A percentile compares a stretch with the other conserved stretches of the same genome.
Evolutionary conservation across 2,888 invertebrate species (phyloP).

Genomic region (Parascotia fuliginaria): DNA sequence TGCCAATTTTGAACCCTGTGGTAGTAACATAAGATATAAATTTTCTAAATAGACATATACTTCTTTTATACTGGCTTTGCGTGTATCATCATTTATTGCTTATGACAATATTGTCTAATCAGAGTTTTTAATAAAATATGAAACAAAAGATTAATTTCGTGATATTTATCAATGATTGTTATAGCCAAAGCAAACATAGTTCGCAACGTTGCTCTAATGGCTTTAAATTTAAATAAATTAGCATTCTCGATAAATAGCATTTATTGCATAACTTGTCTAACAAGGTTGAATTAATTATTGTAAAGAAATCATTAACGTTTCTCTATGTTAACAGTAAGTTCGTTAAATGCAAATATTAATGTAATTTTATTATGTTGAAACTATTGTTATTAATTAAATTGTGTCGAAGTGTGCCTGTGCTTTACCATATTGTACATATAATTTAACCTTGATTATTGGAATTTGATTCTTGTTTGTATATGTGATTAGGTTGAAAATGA

Average conservation of each 20-base stretch:
- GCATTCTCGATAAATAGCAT: slow-evolving; percentile 44
- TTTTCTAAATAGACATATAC: too few relatives aligned
- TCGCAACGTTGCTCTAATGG: slow-evolving; percentile 40
- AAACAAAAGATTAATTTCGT: slow-evolving; percentile 1
- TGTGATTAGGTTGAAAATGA: too few relatives aligned
- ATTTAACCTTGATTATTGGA: neutral
- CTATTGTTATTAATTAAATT: neutral
- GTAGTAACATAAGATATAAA: too few relatives aligned
- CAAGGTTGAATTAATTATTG: slow-evolving; percentile 37
- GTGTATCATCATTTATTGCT: too few relatives aligned
- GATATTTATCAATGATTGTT: slow-evolving; percentile 34
- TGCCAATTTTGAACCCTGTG: too few relatives aligned
- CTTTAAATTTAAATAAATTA: slow-evolving; percentile 45
- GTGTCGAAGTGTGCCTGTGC: neutral
- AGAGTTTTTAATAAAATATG: too few relatives aligned
- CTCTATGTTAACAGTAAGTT: slow-evolving; percentile 1
- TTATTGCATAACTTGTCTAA: slow-evolving; percentile 40
- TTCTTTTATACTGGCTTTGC: too few relatives aligned
- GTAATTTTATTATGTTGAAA: too few relatives aligned
- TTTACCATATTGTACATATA: slow-evolving; percentile 3
- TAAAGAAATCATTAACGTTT: slow-evolving; percentile 39
- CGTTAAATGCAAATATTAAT: neutral
- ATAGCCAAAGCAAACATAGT: slow-evolving; percentile 30
- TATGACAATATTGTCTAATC: too few relatives aligned
- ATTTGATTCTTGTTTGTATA: neutral